Base-by-base conservation (phyloP, 2,797 vertebrate species). In the Acomys russatus region DNA sequence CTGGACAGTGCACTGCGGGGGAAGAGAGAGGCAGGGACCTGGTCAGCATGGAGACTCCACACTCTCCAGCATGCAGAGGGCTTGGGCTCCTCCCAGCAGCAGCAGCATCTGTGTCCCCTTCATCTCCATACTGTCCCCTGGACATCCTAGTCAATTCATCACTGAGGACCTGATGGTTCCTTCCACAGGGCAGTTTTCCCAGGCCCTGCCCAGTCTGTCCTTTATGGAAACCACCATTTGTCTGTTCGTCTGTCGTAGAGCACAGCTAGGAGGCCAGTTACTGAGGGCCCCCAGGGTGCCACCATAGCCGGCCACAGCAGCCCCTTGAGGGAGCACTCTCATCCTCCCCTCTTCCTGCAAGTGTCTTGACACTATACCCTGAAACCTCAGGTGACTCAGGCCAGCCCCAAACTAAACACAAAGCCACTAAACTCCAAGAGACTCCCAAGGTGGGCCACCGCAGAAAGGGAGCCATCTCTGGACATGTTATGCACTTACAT, bases 1-100 rank as follows among this genome's bases (percentile, higher is more conserved):
- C 98, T 99, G 99, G 97, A 99, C 99, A 0, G 99, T 99, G 98
- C 99, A 99, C 99, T 99, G 98, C 7, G 44, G 9, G 95, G 68
- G 97, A 18, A 98, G 91, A 98, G 70, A 97, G 91, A 97, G 33
- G 76, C 0, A 14, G 89, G 4, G 59, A 3, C 51, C 54, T 35
- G 0, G 98, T 98, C 86, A 98, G 49, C 44, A 30, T n/a, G 15
- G 88, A 78, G 7, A 20, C 33, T 12, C 10, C 38, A 76, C 35
- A 30, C 28, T 33, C 56, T 7, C 33, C 28, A 63, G 11, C 18
- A 22, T 17, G 30, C 59, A 68, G 28, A 85, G 83, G 63, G 63
- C 18, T 14, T 38, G 51, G 38, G 44, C 44, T 66, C 82, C 83
- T 51, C 64, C 59, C 88, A 49, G 18, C 14, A 25, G 38, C 35